These are phyloP conservation scores for Trachelus stipa DNA, from an alignment of 2,888 invertebrate species.

Conservation along the genomic window DNA sequence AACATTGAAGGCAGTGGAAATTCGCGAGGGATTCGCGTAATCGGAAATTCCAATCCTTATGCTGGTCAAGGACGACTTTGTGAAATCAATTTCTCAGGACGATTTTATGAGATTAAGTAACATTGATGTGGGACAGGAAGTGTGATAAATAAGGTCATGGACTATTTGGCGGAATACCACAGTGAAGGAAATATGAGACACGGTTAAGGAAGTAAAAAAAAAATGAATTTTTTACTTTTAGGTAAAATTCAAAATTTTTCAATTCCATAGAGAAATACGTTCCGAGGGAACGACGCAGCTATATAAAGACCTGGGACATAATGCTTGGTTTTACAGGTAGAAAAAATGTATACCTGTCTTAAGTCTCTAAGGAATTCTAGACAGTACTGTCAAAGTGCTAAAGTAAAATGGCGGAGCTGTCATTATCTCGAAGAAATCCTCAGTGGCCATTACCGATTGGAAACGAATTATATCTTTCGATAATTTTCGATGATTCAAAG, in stretches of 20 bases:
- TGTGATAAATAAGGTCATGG: neutral
- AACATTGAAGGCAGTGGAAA: neutral
- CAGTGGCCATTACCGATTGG: neutral
- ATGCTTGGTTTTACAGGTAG: neutral
- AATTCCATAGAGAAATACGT: neutral
- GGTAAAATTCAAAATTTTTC: neutral
- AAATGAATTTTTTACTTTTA: neutral
- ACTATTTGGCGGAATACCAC: neutral
- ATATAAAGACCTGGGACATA: neutral
- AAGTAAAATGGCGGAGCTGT: neutral
- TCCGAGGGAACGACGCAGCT: neutral
- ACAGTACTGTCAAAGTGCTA: neutral
- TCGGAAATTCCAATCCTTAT: neutral
- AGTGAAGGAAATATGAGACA: neutral
- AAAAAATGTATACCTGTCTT: neutral
- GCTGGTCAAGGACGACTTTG: neutral
- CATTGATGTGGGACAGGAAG: neutral
- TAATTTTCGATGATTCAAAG: neutral
- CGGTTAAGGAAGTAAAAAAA: neutral
- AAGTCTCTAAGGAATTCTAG: neutral
- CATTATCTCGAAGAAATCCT: neutral
- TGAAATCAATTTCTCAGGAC: neutral
- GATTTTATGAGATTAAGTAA: neutral
- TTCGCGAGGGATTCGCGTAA: neutral
- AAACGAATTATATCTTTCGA: neutral